These are phyloP conservation scores for Paramormyrops hopkinsi DNA, from an alignment of 2,797 vertebrate species.

Conservation along the genomic window DNA sequence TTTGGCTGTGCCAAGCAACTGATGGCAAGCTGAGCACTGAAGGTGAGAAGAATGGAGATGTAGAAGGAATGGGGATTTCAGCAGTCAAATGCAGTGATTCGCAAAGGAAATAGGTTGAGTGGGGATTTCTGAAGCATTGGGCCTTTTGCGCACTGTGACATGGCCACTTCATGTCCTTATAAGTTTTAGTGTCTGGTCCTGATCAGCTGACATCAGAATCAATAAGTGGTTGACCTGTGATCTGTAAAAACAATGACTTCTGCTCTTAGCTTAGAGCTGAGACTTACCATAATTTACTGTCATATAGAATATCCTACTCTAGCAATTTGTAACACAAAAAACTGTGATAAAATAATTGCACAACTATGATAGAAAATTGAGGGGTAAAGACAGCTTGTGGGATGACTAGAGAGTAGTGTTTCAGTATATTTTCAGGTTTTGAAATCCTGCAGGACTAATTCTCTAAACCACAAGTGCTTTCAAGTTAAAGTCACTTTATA, in stretches of 20 bases:
- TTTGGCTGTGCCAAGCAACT: neutral
- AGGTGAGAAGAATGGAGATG: no score
- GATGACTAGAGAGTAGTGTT: conserved; percentile 2
- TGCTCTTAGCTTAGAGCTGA: neutral
- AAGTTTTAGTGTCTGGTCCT: neutral
- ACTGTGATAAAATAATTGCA: neutral
- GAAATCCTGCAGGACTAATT: conserved; percentile 27
- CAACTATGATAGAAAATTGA: neutral
- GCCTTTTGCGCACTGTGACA: neutral
- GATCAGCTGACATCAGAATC: neutral
- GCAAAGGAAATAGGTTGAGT: neutral
- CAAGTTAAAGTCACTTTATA: conserved; percentile 33
- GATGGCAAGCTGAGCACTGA: neutral
- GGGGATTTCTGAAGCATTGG: neutral
- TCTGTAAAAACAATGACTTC: neutral
- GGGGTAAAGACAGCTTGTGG: neutral
- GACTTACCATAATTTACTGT: neutral
- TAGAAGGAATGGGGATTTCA: neutral
- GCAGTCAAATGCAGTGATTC: neutral
- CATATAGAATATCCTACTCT: neutral
- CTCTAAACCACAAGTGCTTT: conserved; percentile 62
- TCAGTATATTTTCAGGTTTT: conserved; percentile 10
- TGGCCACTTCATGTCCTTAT: neutral
- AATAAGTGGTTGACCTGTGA: neutral
- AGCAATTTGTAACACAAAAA: neutral